Evolutionary conservation across 2,888 invertebrate species (phyloP), one percentile per base, ranked within the genome.

Genomic region (Abrostola triplasia): DNA sequence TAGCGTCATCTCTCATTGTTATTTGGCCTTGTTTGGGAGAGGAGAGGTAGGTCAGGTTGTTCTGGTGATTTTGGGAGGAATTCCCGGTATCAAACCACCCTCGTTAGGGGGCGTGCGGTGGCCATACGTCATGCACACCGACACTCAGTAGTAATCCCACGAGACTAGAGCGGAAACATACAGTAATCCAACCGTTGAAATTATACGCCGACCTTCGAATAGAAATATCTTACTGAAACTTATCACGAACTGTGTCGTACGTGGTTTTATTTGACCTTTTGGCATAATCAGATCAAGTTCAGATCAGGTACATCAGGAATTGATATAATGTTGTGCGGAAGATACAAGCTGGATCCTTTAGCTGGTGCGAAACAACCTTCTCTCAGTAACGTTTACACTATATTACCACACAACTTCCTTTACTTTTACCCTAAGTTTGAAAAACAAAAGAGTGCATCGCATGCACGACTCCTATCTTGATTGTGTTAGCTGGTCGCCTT

Each of bases 111-210:
- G 64, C 60, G 67, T 67, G 72, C 68, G 76, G 76, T 55, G 57
- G 77, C 77, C 81, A 86, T 87, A 84, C 83, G 86, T 89, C 88
- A 90, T 86, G 76, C 76, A 80, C 72, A 58, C 77, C 69, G 80
- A 79, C 76, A 77, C 73, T 76, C 71, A 69, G 61, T 64, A 66
- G 75, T 48, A 68, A 60, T 79, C 87, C 82, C 83, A 40, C 49
- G 82, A 79, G 87, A 77, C 64, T 59, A 48, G 35, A 59, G 62
- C 64, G 73, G 71, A 69, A 79, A 78, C 74, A 78, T 79, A 70
- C 74, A 73, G 68, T 79, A 81, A 81, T 81, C 73, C 70, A 64
- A 76, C 71, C 66, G 71, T 77, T 80, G 76, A 73, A 81, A 78
- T 77, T 67, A 78, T 74, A 73, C 79, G 67, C 77, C 73, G 80